phyloP scores from a whole-genome alignment of 2,113 vertebrate species.

The Aythya baeri region DNA sequence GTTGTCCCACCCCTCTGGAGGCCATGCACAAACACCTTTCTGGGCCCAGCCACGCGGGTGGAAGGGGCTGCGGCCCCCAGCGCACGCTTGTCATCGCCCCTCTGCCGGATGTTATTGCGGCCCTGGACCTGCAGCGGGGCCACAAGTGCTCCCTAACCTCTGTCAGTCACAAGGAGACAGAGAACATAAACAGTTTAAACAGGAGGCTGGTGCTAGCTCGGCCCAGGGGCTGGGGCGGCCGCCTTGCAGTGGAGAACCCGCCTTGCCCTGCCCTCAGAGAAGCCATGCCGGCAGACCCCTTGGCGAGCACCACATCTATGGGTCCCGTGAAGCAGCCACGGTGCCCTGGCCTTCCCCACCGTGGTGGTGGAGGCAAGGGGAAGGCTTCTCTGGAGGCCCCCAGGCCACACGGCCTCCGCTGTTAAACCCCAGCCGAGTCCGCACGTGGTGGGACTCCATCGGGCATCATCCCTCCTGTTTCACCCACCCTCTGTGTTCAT shows the following conservation, averaged over 20 bases:
- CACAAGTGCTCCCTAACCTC: accelerated
- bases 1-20: accelerated
- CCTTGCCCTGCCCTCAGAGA: background rate
- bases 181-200: background rate
- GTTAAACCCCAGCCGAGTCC: background rate
- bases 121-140: background rate
- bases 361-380: accelerated
- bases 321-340: accelerated
- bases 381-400: background rate
- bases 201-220: background rate
- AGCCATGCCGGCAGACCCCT: no score
- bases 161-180: background rate
- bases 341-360: background rate
- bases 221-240: accelerated
- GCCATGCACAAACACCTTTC: background rate
- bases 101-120: accelerated
- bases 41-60: background rate
- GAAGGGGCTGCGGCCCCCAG: background rate
- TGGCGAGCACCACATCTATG: accelerated
- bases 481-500: accelerated
- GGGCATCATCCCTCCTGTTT: background rate
- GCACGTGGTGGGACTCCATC: background rate
- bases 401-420: accelerated
- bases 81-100: accelerated
- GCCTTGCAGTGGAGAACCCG: accelerated